Evolutionary conservation across 2,888 invertebrate genomes (phyloP).

Genomic region (Acronicta alni): DNA sequence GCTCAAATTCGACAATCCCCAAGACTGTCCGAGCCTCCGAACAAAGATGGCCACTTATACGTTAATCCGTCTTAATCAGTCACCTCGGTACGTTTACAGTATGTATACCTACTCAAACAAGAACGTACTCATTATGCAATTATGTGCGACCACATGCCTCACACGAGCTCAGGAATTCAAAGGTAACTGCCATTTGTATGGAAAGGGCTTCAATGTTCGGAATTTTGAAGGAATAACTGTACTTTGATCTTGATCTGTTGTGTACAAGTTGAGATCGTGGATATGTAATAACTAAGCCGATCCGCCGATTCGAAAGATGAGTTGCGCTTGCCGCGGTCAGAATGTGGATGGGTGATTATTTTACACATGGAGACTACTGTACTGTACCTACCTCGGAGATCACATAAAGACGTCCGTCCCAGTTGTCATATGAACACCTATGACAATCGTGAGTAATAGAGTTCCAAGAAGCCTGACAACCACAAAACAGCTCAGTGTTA

Average conservation of each 20-base stretch:
- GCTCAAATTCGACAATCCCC: background rate
- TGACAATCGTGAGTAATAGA: too few species aligned
- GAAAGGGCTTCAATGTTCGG: slow-evolving; percentile 37
- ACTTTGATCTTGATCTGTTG: slow-evolving; percentile 3
- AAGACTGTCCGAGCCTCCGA: slow-evolving; percentile 12
- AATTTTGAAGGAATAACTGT: slow-evolving; percentile 52
- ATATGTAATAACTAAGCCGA: too few species aligned
- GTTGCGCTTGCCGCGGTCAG: too few species aligned
- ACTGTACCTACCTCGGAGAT: too few species aligned
- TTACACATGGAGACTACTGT: too few species aligned
- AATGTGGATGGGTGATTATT: too few species aligned
- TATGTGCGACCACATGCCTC: slow-evolving; percentile 48
- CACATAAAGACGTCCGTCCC: too few species aligned
- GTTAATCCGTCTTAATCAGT: slow-evolving; percentile 81
- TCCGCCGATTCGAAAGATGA: too few species aligned
- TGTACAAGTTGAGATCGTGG: too few species aligned
- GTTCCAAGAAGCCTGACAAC: too few species aligned
- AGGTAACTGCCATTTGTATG: slow-evolving; percentile 40
- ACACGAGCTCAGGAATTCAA: slow-evolving; percentile 30
- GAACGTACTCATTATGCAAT: slow-evolving; percentile 66
- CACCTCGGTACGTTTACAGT: slow-evolving; percentile 67
- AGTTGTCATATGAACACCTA: too few species aligned
- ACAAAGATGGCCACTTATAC: slow-evolving; percentile 54
- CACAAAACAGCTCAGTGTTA: too few species aligned
- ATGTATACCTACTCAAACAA: slow-evolving; percentile 37